These are phyloP conservation scores for Heliconius himera DNA, from an alignment of 1,140 invertebrate species.

Conservation along the genomic window DNA sequence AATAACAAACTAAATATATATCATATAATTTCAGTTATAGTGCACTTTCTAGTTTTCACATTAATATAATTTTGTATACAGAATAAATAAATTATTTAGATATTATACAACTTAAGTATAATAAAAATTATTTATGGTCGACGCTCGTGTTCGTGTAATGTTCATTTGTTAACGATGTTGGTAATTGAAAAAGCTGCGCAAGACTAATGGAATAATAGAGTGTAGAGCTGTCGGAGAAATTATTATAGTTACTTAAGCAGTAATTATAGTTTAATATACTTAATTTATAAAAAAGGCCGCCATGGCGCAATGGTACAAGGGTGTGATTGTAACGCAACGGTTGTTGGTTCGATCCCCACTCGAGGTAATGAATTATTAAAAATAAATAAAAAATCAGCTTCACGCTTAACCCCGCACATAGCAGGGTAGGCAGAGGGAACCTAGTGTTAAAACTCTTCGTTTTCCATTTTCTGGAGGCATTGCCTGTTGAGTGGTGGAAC, in stretches of 20 bases:
- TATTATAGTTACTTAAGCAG: background rate
- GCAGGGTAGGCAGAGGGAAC: too few species aligned
- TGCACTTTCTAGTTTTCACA: background rate
- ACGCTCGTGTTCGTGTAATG: conserved; percentile 17
- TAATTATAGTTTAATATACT: conserved; percentile 16
- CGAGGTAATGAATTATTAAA: too few species aligned
- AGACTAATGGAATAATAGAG: conserved; percentile 34
- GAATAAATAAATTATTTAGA: conserved; percentile 23
- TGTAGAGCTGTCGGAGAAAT: conserved; percentile 22
- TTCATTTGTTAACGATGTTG: conserved; percentile 30
- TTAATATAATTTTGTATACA: background rate
- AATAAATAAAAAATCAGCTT: too few species aligned
- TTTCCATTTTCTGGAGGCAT: too few species aligned
- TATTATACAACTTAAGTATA: conserved; percentile 16
- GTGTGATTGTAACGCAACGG: too few species aligned
- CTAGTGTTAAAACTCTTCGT: too few species aligned
- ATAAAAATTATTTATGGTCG: conserved; percentile 28
- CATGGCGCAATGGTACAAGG: too few species aligned
- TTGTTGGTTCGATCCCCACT: too few species aligned
- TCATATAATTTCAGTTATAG: background rate
- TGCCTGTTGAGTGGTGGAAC: too few species aligned
- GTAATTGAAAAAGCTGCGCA: conserved; percentile 32
- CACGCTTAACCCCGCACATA: too few species aligned
- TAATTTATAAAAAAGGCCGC: background rate
- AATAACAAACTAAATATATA: background rate